phyloP scores from a whole-genome alignment of 1,140 invertebrate genomes.

The Antheraea mylitta region DNA sequence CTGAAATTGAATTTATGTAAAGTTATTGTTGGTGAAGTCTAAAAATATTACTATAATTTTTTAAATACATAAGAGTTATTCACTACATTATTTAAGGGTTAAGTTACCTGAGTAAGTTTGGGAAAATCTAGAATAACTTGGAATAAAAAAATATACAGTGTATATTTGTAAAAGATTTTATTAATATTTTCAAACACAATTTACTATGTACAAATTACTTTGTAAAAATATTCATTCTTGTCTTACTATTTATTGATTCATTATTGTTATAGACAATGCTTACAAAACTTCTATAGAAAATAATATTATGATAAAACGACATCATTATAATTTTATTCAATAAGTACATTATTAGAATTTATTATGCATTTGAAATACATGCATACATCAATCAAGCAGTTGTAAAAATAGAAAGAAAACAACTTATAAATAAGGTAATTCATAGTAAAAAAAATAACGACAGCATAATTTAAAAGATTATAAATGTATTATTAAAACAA shows the following conservation, averaged over 20 bases:
- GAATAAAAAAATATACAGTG: not conserved
- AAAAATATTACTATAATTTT: no score
- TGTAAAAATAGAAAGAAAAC: slow-evolving; percentile 1
- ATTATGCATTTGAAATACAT: slow-evolving; percentile 35
- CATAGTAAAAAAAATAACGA: slow-evolving; percentile 14
- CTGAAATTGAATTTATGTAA: no score
- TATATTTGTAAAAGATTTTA: slow-evolving; percentile 68
- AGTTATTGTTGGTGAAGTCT: no score
- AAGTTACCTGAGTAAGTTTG: no score
- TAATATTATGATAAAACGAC: slow-evolving; percentile 61
- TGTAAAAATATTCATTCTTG: slow-evolving; percentile 76
- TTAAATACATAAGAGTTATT: no score
- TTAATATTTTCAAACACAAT: slow-evolving; percentile 74
- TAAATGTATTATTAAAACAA: not conserved
- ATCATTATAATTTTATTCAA: slow-evolving; percentile 61
- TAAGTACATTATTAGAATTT: slow-evolving; percentile 61
- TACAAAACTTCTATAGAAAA: slow-evolving; percentile 59
- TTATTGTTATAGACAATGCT: slow-evolving; percentile 72
- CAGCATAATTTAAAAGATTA: not conserved
- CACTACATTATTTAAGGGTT: no score
- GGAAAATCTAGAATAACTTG: no score
- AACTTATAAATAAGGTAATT: slow-evolving; percentile 18
- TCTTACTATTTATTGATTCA: slow-evolving; percentile 71
- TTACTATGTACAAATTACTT: slow-evolving; percentile 75
- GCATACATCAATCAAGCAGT: slow-evolving; percentile 16